Evolutionary conservation across 1,140 invertebrate species (phyloP), one percentile per base, ranked within the genome.

Genomic region (Drosophila ananassae): DNA sequence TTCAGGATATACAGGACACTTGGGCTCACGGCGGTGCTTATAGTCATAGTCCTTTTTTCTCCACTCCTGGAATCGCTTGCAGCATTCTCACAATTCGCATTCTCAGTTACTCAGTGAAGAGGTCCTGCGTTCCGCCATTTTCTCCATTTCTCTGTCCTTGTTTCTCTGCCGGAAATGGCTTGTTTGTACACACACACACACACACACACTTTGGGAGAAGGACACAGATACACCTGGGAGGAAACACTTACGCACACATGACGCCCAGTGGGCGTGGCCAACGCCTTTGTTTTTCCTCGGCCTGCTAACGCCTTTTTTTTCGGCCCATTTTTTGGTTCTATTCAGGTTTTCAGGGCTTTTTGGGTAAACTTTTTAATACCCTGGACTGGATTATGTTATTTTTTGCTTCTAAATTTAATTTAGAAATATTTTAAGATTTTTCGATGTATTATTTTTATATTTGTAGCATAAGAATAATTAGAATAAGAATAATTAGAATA

Each of bases 91-190:
- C n/a, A 24, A 34, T 34, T 17, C 46, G 13, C 56, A 44, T n/a
- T 17, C 22, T 39, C 3, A 13, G 4, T 8, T 34, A 24, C 22
- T 9, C 34, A 1, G 5, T 21, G 9, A n/a, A 10, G 9, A 10
- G 12, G 34, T 37, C 34, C 12, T 37, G 34, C 34, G 34, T 12
- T 37, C 6, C 2, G 34, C 12, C 25, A n/a, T 22, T 61, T 44
- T 22, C 52, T 32, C 34, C 34, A 37, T 37, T 37, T 34, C 32
- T 34, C 32, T 8, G 24, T 2, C 22, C 32, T 51, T n/a, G 30
- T 37, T 34, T 24, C 61, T 12, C 63, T 44, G 58, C 63, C 63
- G 64, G 64, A 68, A 68, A 68, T 64, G 39, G 59, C 50, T 67
- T 67, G 63, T 67, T 67, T 63, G 60, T 48, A 28, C 55, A 25